These are phyloP conservation scores for Parotia lawesii DNA, from an alignment of 2,113 vertebrate species.

Conservation along the genomic window DNA sequence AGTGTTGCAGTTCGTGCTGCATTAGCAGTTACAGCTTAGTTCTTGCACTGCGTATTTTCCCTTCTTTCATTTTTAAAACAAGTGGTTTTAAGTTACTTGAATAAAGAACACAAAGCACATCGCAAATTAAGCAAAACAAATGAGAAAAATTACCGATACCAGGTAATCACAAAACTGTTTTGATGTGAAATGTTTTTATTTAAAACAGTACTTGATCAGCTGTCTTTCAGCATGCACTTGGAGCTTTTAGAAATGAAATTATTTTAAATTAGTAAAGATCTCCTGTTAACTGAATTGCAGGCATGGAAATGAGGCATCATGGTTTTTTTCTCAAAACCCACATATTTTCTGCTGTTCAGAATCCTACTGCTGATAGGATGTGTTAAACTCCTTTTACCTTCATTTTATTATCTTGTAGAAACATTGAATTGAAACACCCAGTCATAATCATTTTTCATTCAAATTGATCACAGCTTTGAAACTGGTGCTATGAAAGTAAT, in stretches of 20 bases:
- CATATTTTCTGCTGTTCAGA: background rate
- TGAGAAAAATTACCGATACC: background rate
- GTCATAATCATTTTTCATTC: slow-evolving; percentile 14
- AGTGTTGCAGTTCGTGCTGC: background rate
- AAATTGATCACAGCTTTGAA: slow-evolving; percentile 29
- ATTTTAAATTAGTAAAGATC: background rate
- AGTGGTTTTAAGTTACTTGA: background rate
- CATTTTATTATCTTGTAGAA: slow-evolving; percentile 24
- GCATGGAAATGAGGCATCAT: background rate
- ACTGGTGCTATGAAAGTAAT: background rate
- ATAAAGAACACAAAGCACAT: background rate
- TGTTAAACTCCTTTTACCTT: background rate
- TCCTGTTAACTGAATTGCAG: background rate
- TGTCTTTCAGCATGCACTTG: background rate
- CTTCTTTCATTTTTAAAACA: background rate
- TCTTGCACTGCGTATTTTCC: background rate
- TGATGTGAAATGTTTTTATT: background rate
- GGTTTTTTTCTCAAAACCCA: background rate
- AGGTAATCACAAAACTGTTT: background rate
- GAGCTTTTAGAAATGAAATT: background rate
- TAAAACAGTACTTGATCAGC: background rate
- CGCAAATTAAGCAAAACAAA: background rate
- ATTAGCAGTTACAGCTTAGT: background rate
- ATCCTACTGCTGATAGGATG: background rate
- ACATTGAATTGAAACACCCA: slow-evolving; percentile 7